phyloP scores from a whole-genome alignment of 2,888 invertebrate species.

The Drosophila prostipennis region DNA sequence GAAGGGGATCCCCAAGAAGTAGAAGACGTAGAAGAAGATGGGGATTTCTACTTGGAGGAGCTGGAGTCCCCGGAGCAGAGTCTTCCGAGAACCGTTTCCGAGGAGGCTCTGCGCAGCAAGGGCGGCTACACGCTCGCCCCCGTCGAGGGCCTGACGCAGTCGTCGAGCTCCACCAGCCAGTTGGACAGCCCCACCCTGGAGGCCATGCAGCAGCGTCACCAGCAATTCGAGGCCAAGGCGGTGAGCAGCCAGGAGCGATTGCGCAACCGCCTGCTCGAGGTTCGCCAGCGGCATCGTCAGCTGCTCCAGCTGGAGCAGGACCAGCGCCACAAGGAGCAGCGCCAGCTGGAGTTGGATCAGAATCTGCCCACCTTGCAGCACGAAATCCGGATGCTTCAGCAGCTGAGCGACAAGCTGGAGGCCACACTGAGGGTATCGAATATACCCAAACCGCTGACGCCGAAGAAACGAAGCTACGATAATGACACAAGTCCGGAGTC shows the following conservation, averaged over 20 bases:
- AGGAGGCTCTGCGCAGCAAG: neutral
- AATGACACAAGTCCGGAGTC: neutral
- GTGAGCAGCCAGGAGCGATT: neutral
- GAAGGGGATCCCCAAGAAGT: no score
- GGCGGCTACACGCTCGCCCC: neutral
- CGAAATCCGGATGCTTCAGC: slow-evolving; percentile 72
- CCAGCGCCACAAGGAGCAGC: slow-evolving; percentile 15
- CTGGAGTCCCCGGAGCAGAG: neutral
- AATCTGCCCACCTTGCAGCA: slow-evolving; percentile 77
- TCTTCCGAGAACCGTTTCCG: slow-evolving; percentile 25
- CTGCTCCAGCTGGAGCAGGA: slow-evolving; percentile 10
- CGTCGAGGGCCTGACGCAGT: neutral
- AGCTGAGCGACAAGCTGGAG: slow-evolving; percentile 76
- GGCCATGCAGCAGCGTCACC: neutral
- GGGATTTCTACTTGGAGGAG: neutral
- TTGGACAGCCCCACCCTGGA: slow-evolving; percentile 9
- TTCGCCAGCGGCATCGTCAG: slow-evolving; percentile 24
- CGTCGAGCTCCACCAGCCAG: slow-evolving; percentile 21
- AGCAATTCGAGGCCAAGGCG: slow-evolving; percentile 1
- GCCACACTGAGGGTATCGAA: slow-evolving; percentile 51
- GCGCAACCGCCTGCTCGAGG: slow-evolving; percentile 13
- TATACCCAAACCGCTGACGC: neutral
- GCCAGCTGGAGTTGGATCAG: slow-evolving; percentile 66
- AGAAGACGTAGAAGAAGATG: neutral
- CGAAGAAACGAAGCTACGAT: neutral